These are phyloP conservation scores for Selenia dentaria DNA, from an alignment of 2,888 invertebrate species.

Conservation along the genomic window DNA sequence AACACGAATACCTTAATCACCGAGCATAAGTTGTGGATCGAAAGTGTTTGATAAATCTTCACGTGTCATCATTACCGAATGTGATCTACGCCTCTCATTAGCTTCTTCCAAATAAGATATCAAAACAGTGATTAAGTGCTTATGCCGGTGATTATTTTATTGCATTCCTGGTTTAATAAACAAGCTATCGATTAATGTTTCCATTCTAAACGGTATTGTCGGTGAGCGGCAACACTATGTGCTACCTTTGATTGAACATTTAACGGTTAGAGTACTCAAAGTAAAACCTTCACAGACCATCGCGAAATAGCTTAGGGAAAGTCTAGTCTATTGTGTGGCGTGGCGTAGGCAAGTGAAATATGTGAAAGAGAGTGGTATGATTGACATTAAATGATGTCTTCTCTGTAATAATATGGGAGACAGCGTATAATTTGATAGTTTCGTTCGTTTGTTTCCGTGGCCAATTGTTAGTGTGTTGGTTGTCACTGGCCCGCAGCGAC, in stretches of 20 bases:
- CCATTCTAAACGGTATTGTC: constrained; percentile 53
- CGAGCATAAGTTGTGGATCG: constrained; percentile 73
- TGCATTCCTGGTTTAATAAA: constrained; percentile 73
- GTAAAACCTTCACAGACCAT: constrained; percentile 49
- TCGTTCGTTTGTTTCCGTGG: constrained; percentile 73
- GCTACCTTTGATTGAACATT: constrained; percentile 32
- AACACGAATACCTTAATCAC: constrained; percentile 77
- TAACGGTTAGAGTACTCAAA: constrained; percentile 47
- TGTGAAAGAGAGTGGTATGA: constrained; percentile 31
- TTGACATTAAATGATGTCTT: constrained; percentile 60
- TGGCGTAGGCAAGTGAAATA: constrained; percentile 7
- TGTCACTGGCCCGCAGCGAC: constrained; percentile 66
- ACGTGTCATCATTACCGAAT: constrained; percentile 75
- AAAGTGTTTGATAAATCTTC: constrained; percentile 79
- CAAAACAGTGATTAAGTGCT: constrained; percentile 70
- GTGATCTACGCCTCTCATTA: constrained; percentile 81
- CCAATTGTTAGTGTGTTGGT: constrained; percentile 65
- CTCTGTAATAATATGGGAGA: constrained; percentile 51
- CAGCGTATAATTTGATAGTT: constrained; percentile 74
- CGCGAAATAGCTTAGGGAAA: constrained; percentile 49
- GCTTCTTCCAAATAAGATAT: constrained; percentile 79
- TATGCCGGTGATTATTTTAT: constrained; percentile 74
- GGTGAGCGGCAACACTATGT: constrained; percentile 39
- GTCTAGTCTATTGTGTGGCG: constrained; percentile 31
- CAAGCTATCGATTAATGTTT: constrained; percentile 60